Conservation (phyloP, 2,888 invertebrate genomes). For the Drosophila stalkeri region DNA sequence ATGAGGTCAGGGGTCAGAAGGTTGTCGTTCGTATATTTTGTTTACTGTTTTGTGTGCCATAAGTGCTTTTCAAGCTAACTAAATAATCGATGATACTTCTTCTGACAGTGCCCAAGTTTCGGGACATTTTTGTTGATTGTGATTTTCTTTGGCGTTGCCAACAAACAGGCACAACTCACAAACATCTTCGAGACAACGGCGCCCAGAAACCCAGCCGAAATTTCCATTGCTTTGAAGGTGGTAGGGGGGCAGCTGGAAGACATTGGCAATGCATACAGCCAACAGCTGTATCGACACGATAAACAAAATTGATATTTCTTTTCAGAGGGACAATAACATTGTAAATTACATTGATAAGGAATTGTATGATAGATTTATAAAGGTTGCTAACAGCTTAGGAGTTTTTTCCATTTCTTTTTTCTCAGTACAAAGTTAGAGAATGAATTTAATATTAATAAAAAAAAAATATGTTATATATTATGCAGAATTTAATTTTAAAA, state of each 20-base stretch:
- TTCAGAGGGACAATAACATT: not conserved
- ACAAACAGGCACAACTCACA: conserved; percentile 33
- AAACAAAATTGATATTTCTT: conserved; percentile 52
- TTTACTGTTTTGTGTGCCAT: conserved; percentile 39
- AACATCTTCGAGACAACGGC: conserved; percentile 44
- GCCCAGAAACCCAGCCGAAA: conserved; percentile 30
- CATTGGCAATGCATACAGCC: conserved; percentile 15
- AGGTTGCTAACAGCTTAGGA: not conserved
- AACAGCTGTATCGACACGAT: conserved; percentile 54
- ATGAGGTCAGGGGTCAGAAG: conserved; percentile 21
- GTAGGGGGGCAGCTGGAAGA: not conserved
- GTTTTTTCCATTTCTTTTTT: not conserved
- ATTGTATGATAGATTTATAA: not conserved
- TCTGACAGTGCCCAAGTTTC: conserved; percentile 31
- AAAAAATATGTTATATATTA: too few species aligned
- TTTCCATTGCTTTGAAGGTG: not conserved
- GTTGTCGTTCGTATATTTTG: conserved; percentile 34
- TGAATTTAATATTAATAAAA: not conserved
- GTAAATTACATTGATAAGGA: conserved; percentile 1
- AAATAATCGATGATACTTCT: conserved; percentile 62
- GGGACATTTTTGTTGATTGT: conserved; percentile 40
- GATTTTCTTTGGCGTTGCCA: conserved; percentile 39
- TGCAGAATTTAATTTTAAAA: too few species aligned
- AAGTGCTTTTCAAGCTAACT: conserved; percentile 59
- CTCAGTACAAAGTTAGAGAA: not conserved